Conservation (phyloP, 2,888 invertebrate genomes). For the Lasioglossum lativentre region DNA sequence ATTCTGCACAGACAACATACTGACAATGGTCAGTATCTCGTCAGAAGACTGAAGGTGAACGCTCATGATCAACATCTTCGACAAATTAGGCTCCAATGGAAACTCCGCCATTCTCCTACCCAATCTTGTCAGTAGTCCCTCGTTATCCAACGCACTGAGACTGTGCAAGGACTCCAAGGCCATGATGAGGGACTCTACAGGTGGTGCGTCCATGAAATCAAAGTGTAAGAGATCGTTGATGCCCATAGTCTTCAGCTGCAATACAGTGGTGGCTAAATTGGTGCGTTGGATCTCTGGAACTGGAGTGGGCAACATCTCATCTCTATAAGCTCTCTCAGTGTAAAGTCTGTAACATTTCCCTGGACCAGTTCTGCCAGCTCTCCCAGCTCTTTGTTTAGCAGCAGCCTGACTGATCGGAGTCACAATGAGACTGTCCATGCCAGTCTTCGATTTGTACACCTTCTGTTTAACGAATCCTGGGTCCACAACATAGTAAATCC, state of each 20-base stretch:
- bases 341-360: constrained; percentile 99
- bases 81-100: constrained; percentile 98
- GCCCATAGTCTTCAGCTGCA: constrained; percentile 99
- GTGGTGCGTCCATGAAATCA: constrained; percentile 99
- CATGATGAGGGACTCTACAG: constrained; percentile 98
- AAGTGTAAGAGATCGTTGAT: constrained; percentile 99
- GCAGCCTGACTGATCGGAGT: constrained; percentile 99
- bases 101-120: constrained; percentile 99
- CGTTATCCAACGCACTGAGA: constrained; percentile 97
- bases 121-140: constrained; percentile 91
- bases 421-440: constrained; percentile 99
- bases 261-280: constrained; percentile 97
- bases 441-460: constrained; percentile 98
- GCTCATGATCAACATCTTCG: constrained; percentile 99
- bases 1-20: constrained; percentile 99
- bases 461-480: constrained; percentile 99
- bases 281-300: constrained; percentile 99
- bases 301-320: constrained; percentile 99
- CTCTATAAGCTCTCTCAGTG: constrained; percentile 98
- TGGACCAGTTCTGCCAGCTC: constrained; percentile 98
- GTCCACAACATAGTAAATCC: constrained; percentile 99
- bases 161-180: constrained; percentile 99
- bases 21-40: constrained; percentile 98
- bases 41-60: constrained; percentile 99
- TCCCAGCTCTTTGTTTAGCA: constrained; percentile 96